These are phyloP conservation scores for Drosophila leontia DNA, from an alignment of 1,140 invertebrate genomes.

Conservation along the genomic window DNA sequence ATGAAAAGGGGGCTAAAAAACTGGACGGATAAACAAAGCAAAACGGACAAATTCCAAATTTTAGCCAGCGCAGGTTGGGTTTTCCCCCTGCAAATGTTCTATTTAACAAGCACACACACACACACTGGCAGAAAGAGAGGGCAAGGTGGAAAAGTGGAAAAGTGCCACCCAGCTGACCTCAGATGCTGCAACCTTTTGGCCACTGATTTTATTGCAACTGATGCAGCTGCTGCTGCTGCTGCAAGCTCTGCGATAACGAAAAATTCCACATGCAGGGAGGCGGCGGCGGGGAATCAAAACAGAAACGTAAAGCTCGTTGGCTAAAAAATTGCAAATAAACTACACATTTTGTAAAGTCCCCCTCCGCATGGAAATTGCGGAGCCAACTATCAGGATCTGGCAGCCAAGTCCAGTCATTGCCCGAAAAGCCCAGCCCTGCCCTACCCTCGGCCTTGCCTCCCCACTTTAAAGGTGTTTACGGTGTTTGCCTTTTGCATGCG, in stretches of 20 bases:
- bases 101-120: constrained; percentile 71
- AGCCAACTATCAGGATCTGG: constrained; percentile 72
- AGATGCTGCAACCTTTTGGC: constrained; percentile 79
- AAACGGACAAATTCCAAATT: constrained; percentile 67
- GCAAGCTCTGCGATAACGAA: constrained; percentile 77
- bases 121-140: constrained; percentile 22
- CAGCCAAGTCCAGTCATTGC: constrained; percentile 58
- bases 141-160: constrained; percentile 5
- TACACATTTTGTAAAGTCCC: constrained; percentile 71
- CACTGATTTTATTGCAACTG: constrained; percentile 81
- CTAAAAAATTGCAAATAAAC: constrained; percentile 82
- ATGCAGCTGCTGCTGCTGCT: constrained; percentile 74
- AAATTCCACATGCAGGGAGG: constrained; percentile 67
- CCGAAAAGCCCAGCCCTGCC: constrained; percentile 5
- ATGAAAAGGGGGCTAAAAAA: constrained; percentile 19
- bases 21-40: constrained; percentile 37
- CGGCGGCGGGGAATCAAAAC: constrained; percentile 46
- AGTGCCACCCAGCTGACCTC: constrained; percentile 75
- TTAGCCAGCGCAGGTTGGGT: constrained; percentile 63
- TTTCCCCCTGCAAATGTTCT: constrained; percentile 69
- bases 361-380: constrained; percentile 65
- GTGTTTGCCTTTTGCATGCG: constrained; percentile 60
- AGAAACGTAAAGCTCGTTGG: constrained; percentile 78
- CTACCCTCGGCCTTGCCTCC: constrained; percentile 34
- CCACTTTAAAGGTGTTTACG: constrained; percentile 76